Conservation (phyloP, 2,113 vertebrate species). For the Poeciliopsis retropinna region DNA sequence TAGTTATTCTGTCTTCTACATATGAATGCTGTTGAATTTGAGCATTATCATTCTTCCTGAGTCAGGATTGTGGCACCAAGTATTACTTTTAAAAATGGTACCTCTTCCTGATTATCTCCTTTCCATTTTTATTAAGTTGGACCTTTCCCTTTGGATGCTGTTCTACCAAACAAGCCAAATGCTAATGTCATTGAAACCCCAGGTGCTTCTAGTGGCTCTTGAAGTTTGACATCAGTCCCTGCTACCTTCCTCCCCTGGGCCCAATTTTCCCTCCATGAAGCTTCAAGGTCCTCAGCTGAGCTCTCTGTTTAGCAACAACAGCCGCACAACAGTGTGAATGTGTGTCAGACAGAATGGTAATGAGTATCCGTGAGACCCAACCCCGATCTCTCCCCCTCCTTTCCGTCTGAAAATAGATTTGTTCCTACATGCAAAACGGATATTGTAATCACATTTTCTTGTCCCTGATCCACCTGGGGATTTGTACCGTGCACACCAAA, state of each 20-base stretch:
- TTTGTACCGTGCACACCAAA: slow-evolving; percentile 46
- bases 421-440: slow-evolving; percentile 52
- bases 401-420: slow-evolving; percentile 57
- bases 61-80: neutral
- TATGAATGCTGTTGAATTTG: neutral
- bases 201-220: slow-evolving; percentile 61
- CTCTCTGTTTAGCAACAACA: slow-evolving; percentile 67
- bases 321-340: slow-evolving; percentile 47
- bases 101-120: neutral
- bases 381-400: slow-evolving; percentile 17
- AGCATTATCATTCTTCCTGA: neutral
- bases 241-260: slow-evolving; percentile 54
- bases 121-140: neutral
- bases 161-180: slow-evolving; percentile 36
- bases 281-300: slow-evolving; percentile 73
- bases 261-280: slow-evolving; percentile 69
- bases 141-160: slow-evolving; percentile 13
- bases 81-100: neutral
- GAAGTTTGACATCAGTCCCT: slow-evolving; percentile 72
- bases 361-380: slow-evolving; percentile 61
- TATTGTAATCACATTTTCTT: slow-evolving; percentile 59
- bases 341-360: slow-evolving; percentile 67
- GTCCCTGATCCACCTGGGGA: slow-evolving; percentile 38
- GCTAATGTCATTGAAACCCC: slow-evolving; percentile 65
- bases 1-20: neutral